phyloP scores from a whole-genome alignment of 23 tunicate genomes.

The Ascidia mentula region DNA sequence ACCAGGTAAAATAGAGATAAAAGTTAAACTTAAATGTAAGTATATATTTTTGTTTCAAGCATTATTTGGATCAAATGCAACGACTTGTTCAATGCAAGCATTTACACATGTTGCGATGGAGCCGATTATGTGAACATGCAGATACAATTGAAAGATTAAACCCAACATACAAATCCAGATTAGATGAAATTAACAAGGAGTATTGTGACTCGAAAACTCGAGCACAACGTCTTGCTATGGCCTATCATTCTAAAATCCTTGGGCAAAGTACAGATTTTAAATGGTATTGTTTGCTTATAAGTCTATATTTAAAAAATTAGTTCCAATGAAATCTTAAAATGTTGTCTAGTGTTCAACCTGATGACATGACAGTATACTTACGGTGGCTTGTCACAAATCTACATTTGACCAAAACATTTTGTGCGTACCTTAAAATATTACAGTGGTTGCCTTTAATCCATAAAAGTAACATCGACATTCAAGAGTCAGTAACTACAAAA shows the following conservation, averaged over 20 bases:
- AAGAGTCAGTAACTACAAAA: slow-evolving; percentile 31
- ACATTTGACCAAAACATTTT: slow-evolving; percentile 40
- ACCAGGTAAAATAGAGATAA: slow-evolving; percentile 36
- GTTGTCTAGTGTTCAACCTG: slow-evolving; percentile 44
- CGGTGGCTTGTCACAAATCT: slow-evolving; percentile 76
- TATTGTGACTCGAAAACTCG: slow-evolving; percentile 61
- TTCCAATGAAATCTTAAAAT: neutral
- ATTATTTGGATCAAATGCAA: slow-evolving; percentile 69
- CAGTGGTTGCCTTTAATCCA: slow-evolving; percentile 83
- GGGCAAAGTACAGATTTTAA: slow-evolving; percentile 30
- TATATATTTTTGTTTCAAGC: slow-evolving; percentile 33
- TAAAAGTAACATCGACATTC: slow-evolving; percentile 52
- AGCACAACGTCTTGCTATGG: slow-evolving; percentile 56
- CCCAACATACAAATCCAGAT: slow-evolving; percentile 40
- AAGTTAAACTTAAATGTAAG: neutral
- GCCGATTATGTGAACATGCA: slow-evolving; percentile 82
- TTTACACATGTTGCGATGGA: slow-evolving; percentile 84
- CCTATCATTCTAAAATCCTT: slow-evolving; percentile 47
- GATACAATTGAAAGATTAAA: slow-evolving; percentile 72
- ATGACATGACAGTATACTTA: slow-evolving; percentile 64
- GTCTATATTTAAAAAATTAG: neutral
- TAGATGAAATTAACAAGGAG: slow-evolving; percentile 57
- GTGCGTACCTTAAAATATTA: slow-evolving; percentile 48
- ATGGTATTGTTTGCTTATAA: slow-evolving; percentile 14
- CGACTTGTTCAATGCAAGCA: slow-evolving; percentile 86